These are phyloP conservation scores for Heliconius sara DNA, from an alignment of 2,888 invertebrate genomes.

Conservation along the genomic window DNA sequence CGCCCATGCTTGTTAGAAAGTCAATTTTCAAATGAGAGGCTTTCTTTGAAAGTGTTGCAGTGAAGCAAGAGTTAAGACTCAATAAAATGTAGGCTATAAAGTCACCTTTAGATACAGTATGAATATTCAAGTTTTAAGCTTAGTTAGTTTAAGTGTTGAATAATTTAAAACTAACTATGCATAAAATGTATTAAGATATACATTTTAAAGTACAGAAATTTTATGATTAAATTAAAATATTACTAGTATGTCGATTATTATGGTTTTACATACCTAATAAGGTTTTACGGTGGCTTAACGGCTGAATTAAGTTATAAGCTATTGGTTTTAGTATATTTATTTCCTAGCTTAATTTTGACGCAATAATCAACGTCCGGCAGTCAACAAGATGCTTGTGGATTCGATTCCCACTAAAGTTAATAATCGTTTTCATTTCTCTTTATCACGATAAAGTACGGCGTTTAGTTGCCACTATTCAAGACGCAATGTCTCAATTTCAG, in stretches of 20 bases:
- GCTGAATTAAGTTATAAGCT: background rate
- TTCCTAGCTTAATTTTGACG: background rate
- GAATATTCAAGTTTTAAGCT: conserved; percentile 26
- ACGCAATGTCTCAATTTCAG: background rate
- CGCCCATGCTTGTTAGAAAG: conserved; percentile 25
- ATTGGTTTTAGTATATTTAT: background rate
- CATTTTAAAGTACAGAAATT: background rate
- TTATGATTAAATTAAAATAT: conserved; percentile 23
- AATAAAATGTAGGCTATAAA: conserved; percentile 34
- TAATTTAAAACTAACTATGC: conserved; percentile 27
- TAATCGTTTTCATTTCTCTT: too few relatives aligned
- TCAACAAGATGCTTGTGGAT: background rate
- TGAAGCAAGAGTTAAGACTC: conserved; percentile 23
- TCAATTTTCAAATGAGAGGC: conserved; percentile 15
- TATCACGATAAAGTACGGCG: too few relatives aligned
- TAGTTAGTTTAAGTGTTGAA: conserved; percentile 12
- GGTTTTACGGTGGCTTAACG: background rate
- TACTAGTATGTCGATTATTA: background rate
- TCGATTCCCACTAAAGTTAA: too few relatives aligned
- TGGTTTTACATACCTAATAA: background rate
- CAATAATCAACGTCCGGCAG: background rate
- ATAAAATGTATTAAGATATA: conserved; percentile 26
- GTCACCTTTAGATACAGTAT: conserved; percentile 25
- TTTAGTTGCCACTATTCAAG: background rate
- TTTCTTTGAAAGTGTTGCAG: conserved; percentile 29